Evolutionary conservation across 2,888 invertebrate genomes (phyloP).

Genomic region (Trachelus troglodyta): DNA sequence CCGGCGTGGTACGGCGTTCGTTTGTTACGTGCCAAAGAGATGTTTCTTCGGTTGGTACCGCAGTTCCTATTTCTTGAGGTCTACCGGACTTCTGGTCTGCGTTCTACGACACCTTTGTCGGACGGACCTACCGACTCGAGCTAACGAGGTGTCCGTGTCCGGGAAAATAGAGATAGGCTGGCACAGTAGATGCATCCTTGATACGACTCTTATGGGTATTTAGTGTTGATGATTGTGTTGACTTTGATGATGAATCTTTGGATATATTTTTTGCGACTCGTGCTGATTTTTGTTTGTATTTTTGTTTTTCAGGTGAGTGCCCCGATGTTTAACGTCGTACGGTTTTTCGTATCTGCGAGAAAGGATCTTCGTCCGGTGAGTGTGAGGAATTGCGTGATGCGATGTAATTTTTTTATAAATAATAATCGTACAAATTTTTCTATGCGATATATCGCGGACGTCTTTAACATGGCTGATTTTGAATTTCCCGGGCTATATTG

Average conservation of each 20-base stretch:
- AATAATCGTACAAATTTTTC: neutral
- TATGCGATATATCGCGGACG: neutral
- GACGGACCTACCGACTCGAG: slow-evolving; percentile 33
- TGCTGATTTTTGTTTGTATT: neutral
- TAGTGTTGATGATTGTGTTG: neutral
- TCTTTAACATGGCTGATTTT: neutral
- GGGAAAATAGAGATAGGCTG: neutral
- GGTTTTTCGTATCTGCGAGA: neutral
- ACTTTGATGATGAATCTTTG: neutral
- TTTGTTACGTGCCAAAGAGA: neutral
- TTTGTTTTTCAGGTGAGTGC: neutral
- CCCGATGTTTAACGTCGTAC: neutral
- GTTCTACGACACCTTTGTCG: neutral
- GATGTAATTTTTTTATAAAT: neutral
- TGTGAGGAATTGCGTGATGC: neutral
- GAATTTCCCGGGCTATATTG: neutral
- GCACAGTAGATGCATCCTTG: neutral
- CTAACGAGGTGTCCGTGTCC: slow-evolving; percentile 33
- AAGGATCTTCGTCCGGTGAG: neutral
- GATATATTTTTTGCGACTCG: neutral
- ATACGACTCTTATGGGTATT: neutral
- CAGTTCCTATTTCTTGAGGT: neutral
- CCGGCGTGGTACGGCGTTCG: neutral
- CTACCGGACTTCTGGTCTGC: neutral
- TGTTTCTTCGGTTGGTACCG: neutral